Percentiles rank a stretch among this genome's conserved stretches.
These are phyloP conservation scores for Dolichallabes microphthalmus DNA, from an alignment of 2,113 vertebrate genomes.

Conservation along the genomic window DNA sequence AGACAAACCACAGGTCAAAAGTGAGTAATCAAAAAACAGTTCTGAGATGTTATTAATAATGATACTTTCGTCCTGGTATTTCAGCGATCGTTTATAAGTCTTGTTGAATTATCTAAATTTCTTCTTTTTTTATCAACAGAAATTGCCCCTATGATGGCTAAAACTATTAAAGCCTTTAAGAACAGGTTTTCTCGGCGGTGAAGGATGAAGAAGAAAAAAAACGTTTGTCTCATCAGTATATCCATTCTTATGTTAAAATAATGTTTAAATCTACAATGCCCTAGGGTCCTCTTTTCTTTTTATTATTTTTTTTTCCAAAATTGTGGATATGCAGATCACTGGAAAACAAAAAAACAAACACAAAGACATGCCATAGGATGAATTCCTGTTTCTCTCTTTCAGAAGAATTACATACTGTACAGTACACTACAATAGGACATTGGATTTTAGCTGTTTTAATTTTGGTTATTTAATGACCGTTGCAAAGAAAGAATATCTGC, in stretches of 20 bases:
- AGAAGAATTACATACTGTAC: conserved; percentile 16
- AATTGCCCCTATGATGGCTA: conserved; percentile 99
- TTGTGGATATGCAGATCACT: conserved; percentile 38
- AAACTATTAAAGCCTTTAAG: conserved; percentile 99
- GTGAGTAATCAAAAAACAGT: conserved; percentile 71
- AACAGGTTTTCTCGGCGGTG: conserved; percentile 97
- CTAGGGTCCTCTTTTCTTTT: conserved; percentile 30
- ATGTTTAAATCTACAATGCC: conserved; percentile 37
- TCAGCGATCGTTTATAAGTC: background rate
- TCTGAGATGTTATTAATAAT: background rate
- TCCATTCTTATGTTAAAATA: conserved; percentile 36
- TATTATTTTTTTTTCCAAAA: conserved; percentile 7
- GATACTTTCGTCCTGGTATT: background rate
- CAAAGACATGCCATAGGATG: conserved; percentile 31
- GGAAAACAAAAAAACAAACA: conserved; percentile 34
- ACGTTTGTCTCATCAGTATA: conserved; percentile 42
- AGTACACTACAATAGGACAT: conserved; percentile 43
- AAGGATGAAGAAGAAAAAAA: conserved; percentile 53
- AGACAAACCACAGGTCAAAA: conserved; percentile 91
- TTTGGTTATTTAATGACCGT: conserved; percentile 48
- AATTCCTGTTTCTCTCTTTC: conserved; percentile 28
- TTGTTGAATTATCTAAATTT: background rate
- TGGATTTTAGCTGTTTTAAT: conserved; percentile 20
- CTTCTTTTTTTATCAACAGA: conserved; percentile 69
- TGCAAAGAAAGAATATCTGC: conserved; percentile 1